Percentiles rank a stretch among this genome's conserved stretches.
Evolutionary conservation across 1,140 invertebrate species (phyloP).

Genomic region (Drosophila hydei): DNA sequence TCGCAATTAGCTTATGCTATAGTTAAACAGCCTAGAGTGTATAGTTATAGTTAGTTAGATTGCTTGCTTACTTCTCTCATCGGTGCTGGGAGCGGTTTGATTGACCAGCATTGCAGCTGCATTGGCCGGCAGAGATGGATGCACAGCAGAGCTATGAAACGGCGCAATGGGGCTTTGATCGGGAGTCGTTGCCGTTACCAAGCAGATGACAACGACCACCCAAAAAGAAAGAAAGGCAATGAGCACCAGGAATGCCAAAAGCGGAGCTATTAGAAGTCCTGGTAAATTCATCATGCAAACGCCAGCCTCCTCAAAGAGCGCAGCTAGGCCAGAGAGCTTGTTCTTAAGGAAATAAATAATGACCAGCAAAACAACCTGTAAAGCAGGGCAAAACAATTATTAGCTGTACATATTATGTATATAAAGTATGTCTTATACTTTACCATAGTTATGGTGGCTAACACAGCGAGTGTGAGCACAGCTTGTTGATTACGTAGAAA

Average conservation of each 20-base stretch:
- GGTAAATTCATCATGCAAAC: conserved; percentile 93
- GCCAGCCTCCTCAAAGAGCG: conserved; percentile 94
- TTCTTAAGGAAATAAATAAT: conserved; percentile 92
- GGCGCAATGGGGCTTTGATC: conserved; percentile 80
- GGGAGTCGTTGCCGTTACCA: conserved; percentile 86
- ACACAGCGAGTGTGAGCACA: conserved; percentile 91
- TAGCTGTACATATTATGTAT: neutral
- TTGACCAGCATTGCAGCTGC: conserved; percentile 33
- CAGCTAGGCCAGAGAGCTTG: conserved; percentile 90
- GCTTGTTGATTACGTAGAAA: conserved; percentile 93
- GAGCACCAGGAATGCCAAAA: conserved; percentile 92
- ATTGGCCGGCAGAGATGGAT: conserved; percentile 42
- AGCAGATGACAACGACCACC: conserved; percentile 91
- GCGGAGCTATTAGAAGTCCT: conserved; percentile 93
- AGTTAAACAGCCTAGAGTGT: too few relatives aligned
- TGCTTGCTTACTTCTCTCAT: conserved; percentile 62
- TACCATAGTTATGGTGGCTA: conserved; percentile 91
- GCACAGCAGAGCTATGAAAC: conserved; percentile 59
- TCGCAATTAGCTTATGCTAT: too few relatives aligned
- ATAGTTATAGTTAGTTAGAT: too few relatives aligned
- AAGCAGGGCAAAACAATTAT: conserved; percentile 35
- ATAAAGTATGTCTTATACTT: neutral
- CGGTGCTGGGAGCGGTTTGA: conserved; percentile 34
- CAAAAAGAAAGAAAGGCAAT: conserved; percentile 93
- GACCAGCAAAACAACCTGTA: conserved; percentile 91